These are phyloP conservation scores for Torymus aiolomorphi DNA, from an alignment of 2,888 invertebrate genomes.

Conservation along the genomic window DNA sequence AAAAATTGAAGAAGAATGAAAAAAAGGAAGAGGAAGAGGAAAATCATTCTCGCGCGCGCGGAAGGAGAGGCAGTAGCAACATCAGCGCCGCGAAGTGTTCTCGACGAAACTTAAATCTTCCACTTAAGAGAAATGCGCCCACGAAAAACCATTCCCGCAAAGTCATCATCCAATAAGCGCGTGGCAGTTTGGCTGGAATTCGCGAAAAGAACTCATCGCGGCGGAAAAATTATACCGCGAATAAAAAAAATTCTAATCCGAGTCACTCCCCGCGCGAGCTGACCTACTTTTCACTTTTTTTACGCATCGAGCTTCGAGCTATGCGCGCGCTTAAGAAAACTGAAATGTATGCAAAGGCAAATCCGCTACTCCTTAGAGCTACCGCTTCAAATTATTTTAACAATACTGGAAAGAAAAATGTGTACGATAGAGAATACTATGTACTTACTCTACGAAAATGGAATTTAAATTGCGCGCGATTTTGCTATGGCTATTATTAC, in stretches of 20 bases:
- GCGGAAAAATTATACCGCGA: conserved; percentile 16
- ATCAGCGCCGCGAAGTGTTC: neutral
- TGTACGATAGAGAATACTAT: neutral
- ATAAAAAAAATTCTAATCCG: conserved; percentile 28
- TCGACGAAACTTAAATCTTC: conserved; percentile 24
- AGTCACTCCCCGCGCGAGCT: conserved; percentile 8
- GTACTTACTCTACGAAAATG: no score
- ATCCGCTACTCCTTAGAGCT: neutral
- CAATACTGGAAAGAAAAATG: neutral
- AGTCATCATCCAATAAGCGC: conserved; percentile 42
- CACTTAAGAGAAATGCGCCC: neutral
- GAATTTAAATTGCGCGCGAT: no score
- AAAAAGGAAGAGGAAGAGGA: neutral
- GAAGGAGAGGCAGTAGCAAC: neutral
- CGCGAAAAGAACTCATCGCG: conserved; percentile 26
- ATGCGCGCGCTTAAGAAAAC: neutral
- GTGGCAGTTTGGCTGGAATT: conserved; percentile 11
- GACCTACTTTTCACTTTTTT: conserved; percentile 33
- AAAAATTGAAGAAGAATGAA: neutral
- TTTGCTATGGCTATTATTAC: no score
- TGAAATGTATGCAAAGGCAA: conserved; percentile 31
- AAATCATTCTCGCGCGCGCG: conserved; percentile 3
- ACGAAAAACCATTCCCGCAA: conserved; percentile 22
- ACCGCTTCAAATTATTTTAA: neutral
- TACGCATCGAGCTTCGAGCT: neutral